These are phyloP conservation scores for Campoletis raptor DNA, from an alignment of 2,888 invertebrate species.

Conservation along the genomic window DNA sequence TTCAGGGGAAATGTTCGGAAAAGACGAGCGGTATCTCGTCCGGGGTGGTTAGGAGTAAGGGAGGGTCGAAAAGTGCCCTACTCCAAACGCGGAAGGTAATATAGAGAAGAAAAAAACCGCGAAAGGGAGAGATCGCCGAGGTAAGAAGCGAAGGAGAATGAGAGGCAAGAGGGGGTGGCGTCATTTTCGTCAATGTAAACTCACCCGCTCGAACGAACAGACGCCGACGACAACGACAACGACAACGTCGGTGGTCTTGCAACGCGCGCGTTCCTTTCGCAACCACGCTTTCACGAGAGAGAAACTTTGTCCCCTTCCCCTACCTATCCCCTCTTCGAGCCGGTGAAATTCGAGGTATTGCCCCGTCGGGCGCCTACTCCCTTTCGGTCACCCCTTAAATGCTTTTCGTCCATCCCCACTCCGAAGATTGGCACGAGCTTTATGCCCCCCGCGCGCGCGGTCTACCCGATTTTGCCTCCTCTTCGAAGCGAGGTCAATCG, in stretches of 20 bases:
- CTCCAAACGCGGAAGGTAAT: conserved; percentile 48
- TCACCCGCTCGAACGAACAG: conserved; percentile 64
- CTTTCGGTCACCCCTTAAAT: conserved; percentile 64
- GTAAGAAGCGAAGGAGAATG: conserved; percentile 22
- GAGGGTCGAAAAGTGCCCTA: conserved; percentile 43
- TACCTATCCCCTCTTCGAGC: conserved; percentile 28
- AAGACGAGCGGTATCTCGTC: conserved; percentile 64
- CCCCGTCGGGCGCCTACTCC: conserved; percentile 43
- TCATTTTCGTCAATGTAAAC: conserved; percentile 84
- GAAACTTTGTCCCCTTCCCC: neutral
- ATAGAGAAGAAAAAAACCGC: conserved; percentile 27
- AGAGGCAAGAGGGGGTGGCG: conserved; percentile 62
- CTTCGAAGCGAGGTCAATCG: conserved; percentile 73
- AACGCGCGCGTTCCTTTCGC: conserved; percentile 63
- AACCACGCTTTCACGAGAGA: conserved; percentile 57
- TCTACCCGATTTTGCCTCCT: conserved; percentile 1
- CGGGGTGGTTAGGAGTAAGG: conserved; percentile 22
- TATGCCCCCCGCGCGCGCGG: conserved; percentile 29
- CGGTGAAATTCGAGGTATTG: conserved; percentile 53
- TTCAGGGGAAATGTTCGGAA: conserved; percentile 65
- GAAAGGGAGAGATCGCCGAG: conserved; percentile 35
- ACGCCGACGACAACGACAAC: conserved; percentile 53
- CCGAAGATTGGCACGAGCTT: conserved; percentile 33
- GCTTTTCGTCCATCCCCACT: conserved; percentile 52
- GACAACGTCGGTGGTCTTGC: conserved; percentile 66